A percentile compares a stretch with the other conserved stretches of the same genome.
phyloP scores from a whole-genome alignment of 2,797 vertebrate genomes.

The Halcyon smyrnensis region DNA sequence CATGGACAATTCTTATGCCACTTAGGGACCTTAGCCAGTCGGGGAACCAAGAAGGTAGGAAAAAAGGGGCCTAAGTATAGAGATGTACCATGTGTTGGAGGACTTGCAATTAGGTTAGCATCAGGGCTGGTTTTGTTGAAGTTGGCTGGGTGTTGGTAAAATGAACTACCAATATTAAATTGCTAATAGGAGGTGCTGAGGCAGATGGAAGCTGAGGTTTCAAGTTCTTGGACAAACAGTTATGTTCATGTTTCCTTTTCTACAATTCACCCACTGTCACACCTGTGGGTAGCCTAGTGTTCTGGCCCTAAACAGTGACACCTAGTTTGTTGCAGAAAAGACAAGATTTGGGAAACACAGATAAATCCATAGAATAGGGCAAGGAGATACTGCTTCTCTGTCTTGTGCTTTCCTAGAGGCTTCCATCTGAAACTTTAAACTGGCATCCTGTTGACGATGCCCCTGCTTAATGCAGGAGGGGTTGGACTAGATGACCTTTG shows the following conservation, averaged over 20 bases:
- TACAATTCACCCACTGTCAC: neutral
- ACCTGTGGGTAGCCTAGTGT: neutral
- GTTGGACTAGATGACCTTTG: too few species aligned
- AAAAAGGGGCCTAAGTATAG: neutral
- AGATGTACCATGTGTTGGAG: neutral
- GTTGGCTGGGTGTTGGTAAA: neutral
- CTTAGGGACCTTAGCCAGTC: neutral
- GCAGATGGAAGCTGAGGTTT: neutral
- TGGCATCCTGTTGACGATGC: neutral
- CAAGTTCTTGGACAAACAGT: neutral
- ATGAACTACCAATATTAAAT: neutral
- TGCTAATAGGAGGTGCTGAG: neutral
- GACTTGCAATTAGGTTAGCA: neutral
- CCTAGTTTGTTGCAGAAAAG: neutral
- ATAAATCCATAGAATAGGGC: neutral
- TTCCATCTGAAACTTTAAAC: neutral
- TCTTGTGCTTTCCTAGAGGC: neutral
- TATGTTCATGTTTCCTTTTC: neutral
- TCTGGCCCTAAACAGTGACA: too few species aligned
- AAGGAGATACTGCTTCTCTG: neutral
- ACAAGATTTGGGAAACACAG: neutral
- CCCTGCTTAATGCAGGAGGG: too few species aligned
- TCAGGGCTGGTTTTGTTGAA: neutral
- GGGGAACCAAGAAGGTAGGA: neutral
- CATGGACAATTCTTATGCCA: neutral